Evolutionary conservation across 2,888 invertebrate genomes (phyloP).

Genomic region (Zygaena filipendulae): DNA sequence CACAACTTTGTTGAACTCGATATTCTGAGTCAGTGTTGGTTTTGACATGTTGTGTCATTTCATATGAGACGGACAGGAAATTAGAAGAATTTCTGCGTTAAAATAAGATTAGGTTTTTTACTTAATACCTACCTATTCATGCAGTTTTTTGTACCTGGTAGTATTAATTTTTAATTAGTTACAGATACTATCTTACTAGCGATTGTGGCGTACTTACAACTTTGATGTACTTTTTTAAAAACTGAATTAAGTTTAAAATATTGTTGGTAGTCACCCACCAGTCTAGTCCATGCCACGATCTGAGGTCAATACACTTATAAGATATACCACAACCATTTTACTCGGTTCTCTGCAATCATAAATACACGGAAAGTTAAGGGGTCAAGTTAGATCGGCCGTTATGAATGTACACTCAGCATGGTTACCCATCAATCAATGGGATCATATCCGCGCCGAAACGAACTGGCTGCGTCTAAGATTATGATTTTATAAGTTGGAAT

Average conservation of each 20-base stretch:
- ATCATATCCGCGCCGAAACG: conserved; percentile 59
- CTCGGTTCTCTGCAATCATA: conserved; percentile 23
- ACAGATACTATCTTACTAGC: no score
- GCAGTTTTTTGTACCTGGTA: no score
- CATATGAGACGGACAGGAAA: conserved; percentile 50
- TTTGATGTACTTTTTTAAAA: no score
- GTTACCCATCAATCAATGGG: conserved; percentile 68
- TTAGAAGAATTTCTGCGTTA: no score
- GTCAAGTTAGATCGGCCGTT: conserved; percentile 24
- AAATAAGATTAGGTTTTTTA: no score
- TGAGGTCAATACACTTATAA: conserved; percentile 59
- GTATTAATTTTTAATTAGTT: no score
- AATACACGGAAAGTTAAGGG: conserved; percentile 5
- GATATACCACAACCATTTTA: conserved; percentile 30
- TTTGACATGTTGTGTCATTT: no score
- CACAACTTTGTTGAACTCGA: no score
- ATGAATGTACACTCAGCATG: conserved; percentile 42
- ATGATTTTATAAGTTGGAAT: conserved; percentile 60
- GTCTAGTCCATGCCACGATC: conserved; percentile 33
- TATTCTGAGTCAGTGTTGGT: no score
- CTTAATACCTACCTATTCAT: no score
- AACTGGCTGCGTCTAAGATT: conserved; percentile 46
- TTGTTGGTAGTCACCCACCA: conserved; percentile 10
- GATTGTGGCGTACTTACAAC: no score
- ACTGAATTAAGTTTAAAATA: no score